Percentiles rank a stretch among this genome's conserved stretches.
Conservation (phyloP, 2,113 vertebrate genomes). For the Pao palembangensis region DNA sequence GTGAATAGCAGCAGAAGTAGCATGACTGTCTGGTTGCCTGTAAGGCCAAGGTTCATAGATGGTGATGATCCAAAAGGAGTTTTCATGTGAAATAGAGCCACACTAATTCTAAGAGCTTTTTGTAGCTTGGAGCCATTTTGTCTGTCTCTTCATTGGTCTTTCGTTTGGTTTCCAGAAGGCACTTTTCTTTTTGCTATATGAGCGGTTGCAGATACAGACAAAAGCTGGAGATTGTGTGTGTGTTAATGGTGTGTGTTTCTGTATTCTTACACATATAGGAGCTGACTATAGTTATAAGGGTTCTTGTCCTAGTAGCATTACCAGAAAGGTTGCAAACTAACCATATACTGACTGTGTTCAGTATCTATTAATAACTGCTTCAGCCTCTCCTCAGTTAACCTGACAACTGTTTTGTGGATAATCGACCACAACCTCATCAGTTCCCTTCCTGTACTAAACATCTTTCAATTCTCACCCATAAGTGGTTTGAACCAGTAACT, state of each 20-base stretch:
- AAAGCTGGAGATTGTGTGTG: conserved; percentile 22
- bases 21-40: conserved; percentile 57
- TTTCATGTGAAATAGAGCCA: conserved; percentile 64
- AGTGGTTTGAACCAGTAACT: too few species aligned
- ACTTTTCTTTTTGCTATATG: conserved; percentile 90
- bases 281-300: background rate
- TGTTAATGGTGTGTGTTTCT: conserved; percentile 3
- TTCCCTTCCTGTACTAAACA: too few species aligned
- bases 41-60: conserved; percentile 55
- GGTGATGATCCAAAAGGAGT: conserved; percentile 58
- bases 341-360: too few species aligned
- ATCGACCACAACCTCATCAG: too few species aligned
- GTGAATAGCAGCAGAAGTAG: conserved; percentile 75
- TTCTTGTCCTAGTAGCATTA: too few species aligned
- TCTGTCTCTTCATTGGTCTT: conserved; percentile 89
- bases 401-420: too few species aligned
- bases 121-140: conserved; percentile 75
- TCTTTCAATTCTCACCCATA: too few species aligned
- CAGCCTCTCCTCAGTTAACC: too few species aligned
- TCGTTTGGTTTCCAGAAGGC: conserved; percentile 91
- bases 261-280: conserved; percentile 26
- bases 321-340: too few species aligned
- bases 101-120: conserved; percentile 63
- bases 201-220: conserved; percentile 31
- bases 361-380: too few species aligned